Percentiles rank a stretch among this genome's conserved stretches.
These are phyloP conservation scores for Xestia rhomboidea DNA, from an alignment of 2,888 invertebrate species.

Conservation along the genomic window DNA sequence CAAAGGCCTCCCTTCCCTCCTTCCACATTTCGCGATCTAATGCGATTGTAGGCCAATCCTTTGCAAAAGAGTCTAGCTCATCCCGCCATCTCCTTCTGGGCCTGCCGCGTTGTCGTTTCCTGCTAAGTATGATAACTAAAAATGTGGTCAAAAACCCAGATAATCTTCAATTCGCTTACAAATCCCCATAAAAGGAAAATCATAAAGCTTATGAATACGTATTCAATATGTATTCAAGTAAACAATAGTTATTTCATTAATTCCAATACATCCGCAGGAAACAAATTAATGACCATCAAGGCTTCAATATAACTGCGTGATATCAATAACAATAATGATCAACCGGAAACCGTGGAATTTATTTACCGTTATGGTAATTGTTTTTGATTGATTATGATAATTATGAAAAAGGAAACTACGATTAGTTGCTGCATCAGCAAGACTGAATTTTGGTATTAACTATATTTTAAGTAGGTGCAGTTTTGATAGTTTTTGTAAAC, in stretches of 20 bases:
- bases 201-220: neutral
- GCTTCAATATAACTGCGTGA: conserved; percentile 24
- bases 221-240: neutral
- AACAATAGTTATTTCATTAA: conserved; percentile 6
- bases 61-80: too few species aligned
- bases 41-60: too few species aligned
- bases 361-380: neutral
- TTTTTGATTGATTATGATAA: conserved; percentile 1
- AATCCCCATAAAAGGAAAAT: neutral
- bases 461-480: too few species aligned
- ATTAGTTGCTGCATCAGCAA: neutral
- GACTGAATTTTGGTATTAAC: neutral
- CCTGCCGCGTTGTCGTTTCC: too few species aligned
- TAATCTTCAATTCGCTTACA: neutral
- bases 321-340: conserved; percentile 38
- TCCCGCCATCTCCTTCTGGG: too few species aligned
- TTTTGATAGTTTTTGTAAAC: neutral
- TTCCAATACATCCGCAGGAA: conserved; percentile 36
- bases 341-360: conserved; percentile 24
- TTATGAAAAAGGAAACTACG: neutral
- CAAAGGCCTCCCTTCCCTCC: too few species aligned
- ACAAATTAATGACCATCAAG: conserved; percentile 33
- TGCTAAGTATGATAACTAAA: too few species aligned
- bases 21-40: too few species aligned
- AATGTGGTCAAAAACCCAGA: neutral